Conservation (phyloP, 2,797 vertebrate genomes). For the Erpetoichthys calabaricus region DNA sequence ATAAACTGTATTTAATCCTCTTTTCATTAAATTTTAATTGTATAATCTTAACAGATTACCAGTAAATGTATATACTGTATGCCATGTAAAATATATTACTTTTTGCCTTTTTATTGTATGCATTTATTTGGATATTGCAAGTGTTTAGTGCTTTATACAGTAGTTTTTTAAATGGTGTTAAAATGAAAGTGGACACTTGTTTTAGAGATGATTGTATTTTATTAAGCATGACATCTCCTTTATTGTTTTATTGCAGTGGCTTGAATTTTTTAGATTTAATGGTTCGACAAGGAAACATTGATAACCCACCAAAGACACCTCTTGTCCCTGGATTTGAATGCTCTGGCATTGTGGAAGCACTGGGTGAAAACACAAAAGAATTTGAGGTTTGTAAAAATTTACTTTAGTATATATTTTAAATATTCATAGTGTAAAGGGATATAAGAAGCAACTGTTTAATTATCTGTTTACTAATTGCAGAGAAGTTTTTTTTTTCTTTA, state of each 20-base stretch:
- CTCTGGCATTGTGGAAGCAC: slow-evolving; percentile 85
- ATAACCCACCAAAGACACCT: slow-evolving; percentile 89
- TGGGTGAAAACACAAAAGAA: slow-evolving; percentile 76
- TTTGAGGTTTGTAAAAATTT: slow-evolving; percentile 67
- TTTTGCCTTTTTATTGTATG: no score
- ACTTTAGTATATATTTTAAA: not conserved
- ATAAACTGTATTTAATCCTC: no score
- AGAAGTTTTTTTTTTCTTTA: no score
- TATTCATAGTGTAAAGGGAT: not conserved
- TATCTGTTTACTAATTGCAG: not conserved
- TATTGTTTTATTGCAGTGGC: slow-evolving; percentile 54
- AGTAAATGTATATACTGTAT: no score
- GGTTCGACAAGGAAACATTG: slow-evolving; percentile 94
- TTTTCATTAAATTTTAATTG: no score
- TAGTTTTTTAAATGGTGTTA: no score
- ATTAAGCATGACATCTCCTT: not conserved
- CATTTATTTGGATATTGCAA: no score
- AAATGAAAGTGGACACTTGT: no score
- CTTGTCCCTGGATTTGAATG: slow-evolving; percentile 93
- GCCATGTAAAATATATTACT: no score
- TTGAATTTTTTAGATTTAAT: slow-evolving; percentile 96
- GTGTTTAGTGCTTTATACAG: no score
- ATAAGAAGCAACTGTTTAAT: not conserved
- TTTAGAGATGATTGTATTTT: no score
- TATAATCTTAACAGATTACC: no score